Conservation (phyloP, 2,888 invertebrate genomes). For the Oscheius sp. region DNA sequence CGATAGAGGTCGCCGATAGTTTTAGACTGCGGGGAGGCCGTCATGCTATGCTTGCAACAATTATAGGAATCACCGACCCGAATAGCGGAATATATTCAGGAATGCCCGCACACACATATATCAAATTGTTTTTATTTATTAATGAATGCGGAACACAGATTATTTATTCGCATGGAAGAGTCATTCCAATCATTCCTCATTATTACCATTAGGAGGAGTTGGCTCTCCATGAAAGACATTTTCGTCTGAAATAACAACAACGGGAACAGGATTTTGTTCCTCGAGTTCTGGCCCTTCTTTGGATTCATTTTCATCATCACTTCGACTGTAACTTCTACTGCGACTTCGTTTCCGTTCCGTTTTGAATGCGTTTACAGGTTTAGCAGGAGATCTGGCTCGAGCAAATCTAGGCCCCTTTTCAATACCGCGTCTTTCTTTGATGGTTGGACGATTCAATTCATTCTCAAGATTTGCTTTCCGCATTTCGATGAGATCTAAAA, state of each 20-base stretch:
- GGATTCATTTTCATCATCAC: background rate
- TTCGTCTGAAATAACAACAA: background rate
- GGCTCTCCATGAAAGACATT: background rate
- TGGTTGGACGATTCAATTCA: background rate
- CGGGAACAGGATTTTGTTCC: background rate
- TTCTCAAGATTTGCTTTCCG: background rate
- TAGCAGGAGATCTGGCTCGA: too few relatives aligned
- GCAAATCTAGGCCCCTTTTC: background rate
- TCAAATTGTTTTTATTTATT: too few relatives aligned
- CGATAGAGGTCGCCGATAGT: slow-evolving; percentile 2
- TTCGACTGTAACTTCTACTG: background rate
- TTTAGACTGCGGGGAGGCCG: background rate
- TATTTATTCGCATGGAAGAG: background rate
- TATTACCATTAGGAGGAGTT: background rate
- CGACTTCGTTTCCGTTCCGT: background rate
- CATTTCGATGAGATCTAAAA: slow-evolving; percentile 8
- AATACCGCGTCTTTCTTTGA: background rate
- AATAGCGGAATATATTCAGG: background rate
- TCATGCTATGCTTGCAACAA: slow-evolving; percentile 7
- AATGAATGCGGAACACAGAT: too few relatives aligned
- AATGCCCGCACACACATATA: background rate
- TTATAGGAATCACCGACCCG: slow-evolving; percentile 27
- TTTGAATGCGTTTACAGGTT: too few relatives aligned
- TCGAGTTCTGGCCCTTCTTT: background rate
- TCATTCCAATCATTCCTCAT: background rate